These are phyloP conservation scores for Bactericera cockerelli DNA, from an alignment of 1,140 invertebrate genomes.

Conservation along the genomic window DNA sequence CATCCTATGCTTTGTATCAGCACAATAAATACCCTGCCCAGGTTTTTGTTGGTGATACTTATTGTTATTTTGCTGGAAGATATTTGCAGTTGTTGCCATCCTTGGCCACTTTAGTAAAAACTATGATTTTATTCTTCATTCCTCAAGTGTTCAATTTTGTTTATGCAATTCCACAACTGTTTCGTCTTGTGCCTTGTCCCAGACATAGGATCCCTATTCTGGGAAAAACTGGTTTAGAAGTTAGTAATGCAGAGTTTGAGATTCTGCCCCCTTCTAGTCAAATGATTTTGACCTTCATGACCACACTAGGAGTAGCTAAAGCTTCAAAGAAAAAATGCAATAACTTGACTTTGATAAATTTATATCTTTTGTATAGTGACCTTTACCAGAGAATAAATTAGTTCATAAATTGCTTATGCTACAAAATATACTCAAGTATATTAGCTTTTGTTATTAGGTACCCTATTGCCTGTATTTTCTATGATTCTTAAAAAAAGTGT, in stretches of 20 bases:
- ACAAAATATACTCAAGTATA: constrained; percentile 58
- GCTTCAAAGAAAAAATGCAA: constrained; percentile 54
- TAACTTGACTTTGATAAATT: constrained; percentile 88
- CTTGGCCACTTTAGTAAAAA: constrained; percentile 98
- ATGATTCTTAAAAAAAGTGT: constrained; percentile 39
- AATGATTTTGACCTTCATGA: constrained; percentile 42
- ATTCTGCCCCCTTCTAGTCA: constrained; percentile 17
- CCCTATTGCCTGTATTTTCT: constrained; percentile 76
- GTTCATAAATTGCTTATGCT: constrained; percentile 57
- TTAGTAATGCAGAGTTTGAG: constrained; percentile 28
- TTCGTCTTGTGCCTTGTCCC: constrained; percentile 90
- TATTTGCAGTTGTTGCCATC: constrained; percentile 96
- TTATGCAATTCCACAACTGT: constrained; percentile 91
- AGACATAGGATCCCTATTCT: constrained; percentile 87
- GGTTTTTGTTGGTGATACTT: constrained; percentile 98
- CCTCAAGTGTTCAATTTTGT: constrained; percentile 95
- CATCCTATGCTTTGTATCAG: constrained; percentile 68
- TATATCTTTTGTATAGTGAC: constrained; percentile 65
- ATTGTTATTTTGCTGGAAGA: constrained; percentile 98
- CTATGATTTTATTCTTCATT: constrained; percentile 88
- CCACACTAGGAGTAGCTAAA: constrained; percentile 44
- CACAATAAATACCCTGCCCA: constrained; percentile 93
- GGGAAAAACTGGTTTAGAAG: constrained; percentile 21
- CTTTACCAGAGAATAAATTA: constrained; percentile 65
- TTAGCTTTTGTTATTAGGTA: constrained; percentile 83